Evolutionary conservation across 37 sponge, comb jelly and placozoan species (phyloP).

Genomic region (Cladorhizidae sp.): DNA sequence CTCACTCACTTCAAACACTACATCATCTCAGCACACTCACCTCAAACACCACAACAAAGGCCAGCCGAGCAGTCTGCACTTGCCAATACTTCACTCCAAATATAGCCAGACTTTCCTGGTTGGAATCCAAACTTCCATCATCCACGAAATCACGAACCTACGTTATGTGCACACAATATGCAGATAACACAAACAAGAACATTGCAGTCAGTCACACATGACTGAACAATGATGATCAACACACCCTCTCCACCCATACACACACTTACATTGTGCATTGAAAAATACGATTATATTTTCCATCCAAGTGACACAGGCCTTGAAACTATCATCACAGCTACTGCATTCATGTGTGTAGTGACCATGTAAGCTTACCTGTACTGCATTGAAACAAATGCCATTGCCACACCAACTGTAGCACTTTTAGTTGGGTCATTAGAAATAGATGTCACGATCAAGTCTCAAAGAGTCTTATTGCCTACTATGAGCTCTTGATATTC

Average conservation of each 20-base stretch:
- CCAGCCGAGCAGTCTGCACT: slow-evolving; percentile 51
- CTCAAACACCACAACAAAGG: slow-evolving; percentile 93
- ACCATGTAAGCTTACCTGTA: slow-evolving; percentile 13
- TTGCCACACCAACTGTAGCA: too few species aligned
- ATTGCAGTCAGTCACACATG: not conserved
- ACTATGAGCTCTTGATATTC: not conserved
- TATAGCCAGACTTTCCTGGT: not conserved
- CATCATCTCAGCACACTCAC: slow-evolving; percentile 20
- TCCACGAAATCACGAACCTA: slow-evolving; percentile 64
- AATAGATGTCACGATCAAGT: not conserved
- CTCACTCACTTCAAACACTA: too few species aligned
- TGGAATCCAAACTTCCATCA: not conserved
- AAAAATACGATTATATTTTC: too few species aligned
- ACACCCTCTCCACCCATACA: too few species aligned
- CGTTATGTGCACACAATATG: not conserved
- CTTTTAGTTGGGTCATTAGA: too few species aligned
- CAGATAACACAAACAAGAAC: too few species aligned
- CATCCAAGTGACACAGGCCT: too few species aligned
- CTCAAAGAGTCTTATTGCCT: not conserved
- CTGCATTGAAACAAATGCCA: not conserved
- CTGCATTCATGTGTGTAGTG: too few species aligned
- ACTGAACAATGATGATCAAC: too few species aligned
- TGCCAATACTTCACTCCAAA: slow-evolving; percentile 61
- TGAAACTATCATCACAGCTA: too few species aligned
- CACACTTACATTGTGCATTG: too few species aligned